Conservation (phyloP, 2,113 vertebrate genomes). For the Vidua chalybeata region DNA sequence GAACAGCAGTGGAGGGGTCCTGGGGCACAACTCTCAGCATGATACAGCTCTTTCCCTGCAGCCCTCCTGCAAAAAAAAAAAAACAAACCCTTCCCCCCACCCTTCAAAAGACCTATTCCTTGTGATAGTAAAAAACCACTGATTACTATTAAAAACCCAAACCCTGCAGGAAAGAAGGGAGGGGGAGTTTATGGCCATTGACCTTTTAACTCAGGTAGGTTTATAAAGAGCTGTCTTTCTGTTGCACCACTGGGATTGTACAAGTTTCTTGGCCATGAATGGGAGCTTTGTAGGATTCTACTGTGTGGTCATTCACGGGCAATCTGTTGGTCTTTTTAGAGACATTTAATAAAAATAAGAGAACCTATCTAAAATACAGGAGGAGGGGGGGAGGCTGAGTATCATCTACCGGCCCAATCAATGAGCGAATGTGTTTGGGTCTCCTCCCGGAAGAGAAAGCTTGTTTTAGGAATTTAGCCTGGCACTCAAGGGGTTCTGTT, state of each 20-base stretch:
- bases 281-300: constrained; percentile 70
- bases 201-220: constrained; percentile 71
- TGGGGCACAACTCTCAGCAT: neutral
- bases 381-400: constrained; percentile 40
- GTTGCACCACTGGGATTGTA: constrained; percentile 60
- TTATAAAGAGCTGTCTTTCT: constrained; percentile 73
- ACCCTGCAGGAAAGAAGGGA: constrained; percentile 44
- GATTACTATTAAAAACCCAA: constrained; percentile 57
- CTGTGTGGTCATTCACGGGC: constrained; percentile 74
- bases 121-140: constrained; percentile 9
- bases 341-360: constrained; percentile 54
- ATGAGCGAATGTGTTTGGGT: constrained; percentile 61
- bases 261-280: constrained; percentile 69
- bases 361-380: constrained; percentile 53
- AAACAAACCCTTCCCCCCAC: neutral
- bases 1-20: neutral
- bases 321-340: constrained; percentile 72
- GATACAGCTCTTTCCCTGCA: neutral
- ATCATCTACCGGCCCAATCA: constrained; percentile 60
- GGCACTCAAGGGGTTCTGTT: constrained; percentile 14
- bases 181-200: constrained; percentile 57
- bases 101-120: constrained; percentile 17
- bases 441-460: constrained; percentile 53
- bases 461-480: constrained; percentile 58
- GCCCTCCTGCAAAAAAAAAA: neutral